phyloP scores from a whole-genome alignment of 2,113 vertebrate species.

The Chloroceryle aenea region DNA sequence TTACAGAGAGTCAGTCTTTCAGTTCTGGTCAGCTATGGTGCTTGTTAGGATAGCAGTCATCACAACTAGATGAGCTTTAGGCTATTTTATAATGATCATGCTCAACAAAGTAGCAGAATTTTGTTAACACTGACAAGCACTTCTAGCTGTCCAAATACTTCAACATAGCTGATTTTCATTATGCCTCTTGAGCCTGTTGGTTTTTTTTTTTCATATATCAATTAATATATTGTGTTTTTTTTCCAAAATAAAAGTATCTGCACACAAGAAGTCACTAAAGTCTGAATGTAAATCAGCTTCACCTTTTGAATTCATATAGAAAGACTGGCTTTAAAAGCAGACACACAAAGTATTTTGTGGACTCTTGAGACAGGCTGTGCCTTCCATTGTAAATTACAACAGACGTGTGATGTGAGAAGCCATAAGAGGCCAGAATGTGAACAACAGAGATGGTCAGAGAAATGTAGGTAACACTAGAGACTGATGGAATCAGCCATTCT shows the following conservation, averaged over 20 bases:
- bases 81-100: not conserved
- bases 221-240: not conserved
- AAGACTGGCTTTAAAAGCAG: not conserved
- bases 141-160: not conserved
- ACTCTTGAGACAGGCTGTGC: not conserved
- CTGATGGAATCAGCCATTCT: not conserved
- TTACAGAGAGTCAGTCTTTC: not conserved
- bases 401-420: not conserved
- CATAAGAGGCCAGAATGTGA: not conserved
- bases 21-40: not conserved
- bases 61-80: not conserved
- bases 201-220: not conserved
- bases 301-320: not conserved
- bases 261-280: not conserved
- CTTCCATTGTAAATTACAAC: not conserved
- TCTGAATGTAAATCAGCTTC: not conserved
- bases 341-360: not conserved
- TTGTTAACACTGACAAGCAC: not conserved
- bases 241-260: not conserved
- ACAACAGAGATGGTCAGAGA: not conserved
- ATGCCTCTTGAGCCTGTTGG: accelerated
- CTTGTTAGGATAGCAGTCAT: not conserved
- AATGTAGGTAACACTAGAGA: not conserved
- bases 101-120: not conserved
- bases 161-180: not conserved